Evolutionary conservation across 2,888 invertebrate species (phyloP).

Genomic region (Rugalucina vietnamica): DNA sequence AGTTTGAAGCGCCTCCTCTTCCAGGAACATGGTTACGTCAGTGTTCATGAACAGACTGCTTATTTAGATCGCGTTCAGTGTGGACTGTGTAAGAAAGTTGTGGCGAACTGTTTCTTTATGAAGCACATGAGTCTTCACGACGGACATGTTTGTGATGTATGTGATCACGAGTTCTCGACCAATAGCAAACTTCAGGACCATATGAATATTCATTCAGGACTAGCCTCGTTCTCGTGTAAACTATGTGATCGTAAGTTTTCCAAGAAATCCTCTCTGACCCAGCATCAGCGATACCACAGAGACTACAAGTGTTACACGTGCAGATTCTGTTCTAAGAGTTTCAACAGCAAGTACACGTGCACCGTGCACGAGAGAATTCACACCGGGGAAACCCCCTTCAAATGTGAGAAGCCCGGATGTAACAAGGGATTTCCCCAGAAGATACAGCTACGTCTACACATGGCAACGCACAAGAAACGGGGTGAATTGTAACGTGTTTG

Average conservation of each 20-base stretch:
- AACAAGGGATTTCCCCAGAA: slow-evolving; percentile 57
- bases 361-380: slow-evolving; percentile 59
- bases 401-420: slow-evolving; percentile 56
- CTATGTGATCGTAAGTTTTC: slow-evolving; percentile 52
- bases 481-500: slow-evolving; percentile 3
- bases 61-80: slow-evolving; percentile 51
- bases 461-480: slow-evolving; percentile 21
- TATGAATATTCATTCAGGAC: slow-evolving; percentile 50
- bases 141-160: slow-evolving; percentile 53
- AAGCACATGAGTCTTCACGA: slow-evolving; percentile 58
- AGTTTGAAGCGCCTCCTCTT: slow-evolving; percentile 31
- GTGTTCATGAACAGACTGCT: slow-evolving; percentile 35
- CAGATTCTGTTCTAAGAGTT: slow-evolving; percentile 49
- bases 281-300: slow-evolving; percentile 60
- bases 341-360: slow-evolving; percentile 61
- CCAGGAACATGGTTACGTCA: slow-evolving; percentile 41
- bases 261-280: slow-evolving; percentile 57
- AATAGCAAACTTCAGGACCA: slow-evolving; percentile 60
- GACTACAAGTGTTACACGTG: slow-evolving; percentile 52
- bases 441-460: slow-evolving; percentile 56
- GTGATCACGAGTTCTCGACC: slow-evolving; percentile 54
- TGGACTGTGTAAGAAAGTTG: slow-evolving; percentile 54
- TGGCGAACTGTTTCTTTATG: slow-evolving; percentile 54
- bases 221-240: slow-evolving; percentile 44
- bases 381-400: slow-evolving; percentile 59